Base-by-base conservation (phyloP, 2,113 vertebrate species). In the Alexandromys fortis region DNA sequence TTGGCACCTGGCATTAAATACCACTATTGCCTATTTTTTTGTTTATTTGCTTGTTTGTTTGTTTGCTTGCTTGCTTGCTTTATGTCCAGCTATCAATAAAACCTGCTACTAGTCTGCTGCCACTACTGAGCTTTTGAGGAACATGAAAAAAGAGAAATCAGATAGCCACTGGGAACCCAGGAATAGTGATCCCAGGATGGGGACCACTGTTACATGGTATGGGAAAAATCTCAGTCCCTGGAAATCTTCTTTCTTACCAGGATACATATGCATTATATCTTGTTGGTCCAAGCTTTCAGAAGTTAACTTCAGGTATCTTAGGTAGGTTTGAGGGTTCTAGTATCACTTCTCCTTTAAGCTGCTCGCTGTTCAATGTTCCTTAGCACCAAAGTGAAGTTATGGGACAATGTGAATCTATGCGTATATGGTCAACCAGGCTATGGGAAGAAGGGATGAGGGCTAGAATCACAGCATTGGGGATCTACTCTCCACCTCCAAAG, bases 301-400 rank as follows among this genome's bases (percentile, higher is more conserved):
- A 49, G 2, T 49, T 49, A 12, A 49, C 49, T 49, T 49, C 49
- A 49, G 0, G 7, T 65, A 33, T 65, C 1, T 49, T 30, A 33
- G 16, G 5, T 42, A 21, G n/a, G 24, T 7, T 13, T 1, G 1
- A 26, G 3, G 2, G 0, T 17, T 73, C 49, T 12, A 2, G 4
- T 3, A 21, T 70, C n/a, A 35, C 5, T 75, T 85, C 65, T 45
- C 7, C 55, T 14, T 17, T 24, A 12, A 14, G 3, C 26, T 33
- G 1, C 28, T 89, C 65, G 17, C 16, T 0, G 17, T 26, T 90
- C 70, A 24, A 7, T 3, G 5, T 24, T 76, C 63, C 38, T 30
- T 63, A 21, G 11, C 26, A 11, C 7, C 68, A 14, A 5, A 45
- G 21, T n/a, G 22, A 73, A 83, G 26, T 61, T 28, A 19, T 4